Conservation (phyloP, 1,140 invertebrate genomes). For the Contarinia nasturtii region DNA sequence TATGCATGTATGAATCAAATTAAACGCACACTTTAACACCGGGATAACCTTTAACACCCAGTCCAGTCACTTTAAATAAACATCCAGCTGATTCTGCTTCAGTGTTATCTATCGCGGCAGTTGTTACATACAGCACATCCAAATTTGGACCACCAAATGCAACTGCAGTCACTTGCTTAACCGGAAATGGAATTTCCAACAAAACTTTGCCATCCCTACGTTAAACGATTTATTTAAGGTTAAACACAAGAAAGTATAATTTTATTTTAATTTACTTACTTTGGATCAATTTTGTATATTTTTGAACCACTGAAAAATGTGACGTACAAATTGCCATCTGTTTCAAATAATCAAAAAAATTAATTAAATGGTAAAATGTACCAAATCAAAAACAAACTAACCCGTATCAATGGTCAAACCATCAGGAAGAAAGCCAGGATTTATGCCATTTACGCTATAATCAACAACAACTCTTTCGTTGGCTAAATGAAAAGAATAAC, state of each 20-base stretch:
- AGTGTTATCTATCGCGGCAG: slow-evolving; percentile 32
- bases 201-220: slow-evolving; percentile 16
- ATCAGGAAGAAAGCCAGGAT: slow-evolving; percentile 35
- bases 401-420: slow-evolving; percentile 57
- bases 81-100: slow-evolving; percentile 42
- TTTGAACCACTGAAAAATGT: slow-evolving; percentile 38
- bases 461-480: slow-evolving; percentile 33
- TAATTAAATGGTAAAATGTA: too few species aligned
- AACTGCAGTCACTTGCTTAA: slow-evolving; percentile 52
- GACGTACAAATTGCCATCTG: slow-evolving; percentile 50
- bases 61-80: slow-evolving; percentile 45
- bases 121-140: slow-evolving; percentile 59
- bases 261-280: too few species aligned
- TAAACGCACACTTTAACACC: slow-evolving; percentile 9
- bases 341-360: too few species aligned
- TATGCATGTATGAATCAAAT: too few species aligned
- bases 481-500: slow-evolving; percentile 14
- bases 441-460: slow-evolving; percentile 27
- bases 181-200: slow-evolving; percentile 34
- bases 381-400: too few species aligned
- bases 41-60: slow-evolving; percentile 35
- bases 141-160: slow-evolving; percentile 60
- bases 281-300: slow-evolving; percentile 20
- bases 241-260: too few species aligned
- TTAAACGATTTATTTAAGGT: background rate